Conservation (phyloP, 2,888 invertebrate genomes). For the Brachyopa scutellaris region DNA sequence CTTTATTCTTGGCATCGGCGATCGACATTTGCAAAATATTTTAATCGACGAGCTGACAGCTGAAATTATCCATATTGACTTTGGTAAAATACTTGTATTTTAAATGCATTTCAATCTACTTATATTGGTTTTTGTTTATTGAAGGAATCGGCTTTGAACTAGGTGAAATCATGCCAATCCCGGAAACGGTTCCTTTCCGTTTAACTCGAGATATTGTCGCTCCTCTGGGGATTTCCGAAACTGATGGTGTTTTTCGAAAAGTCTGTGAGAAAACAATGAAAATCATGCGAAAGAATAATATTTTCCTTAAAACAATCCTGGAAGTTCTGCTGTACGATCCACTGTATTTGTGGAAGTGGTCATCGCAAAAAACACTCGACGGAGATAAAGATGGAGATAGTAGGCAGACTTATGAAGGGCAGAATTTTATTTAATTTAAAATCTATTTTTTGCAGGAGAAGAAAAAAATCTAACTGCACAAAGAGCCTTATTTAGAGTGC, state of each 20-base stretch:
- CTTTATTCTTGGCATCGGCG: slow-evolving; percentile 96
- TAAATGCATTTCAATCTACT: not conserved
- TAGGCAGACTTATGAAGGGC: slow-evolving; percentile 26
- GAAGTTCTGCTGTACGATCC: slow-evolving; percentile 97
- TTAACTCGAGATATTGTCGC: slow-evolving; percentile 96
- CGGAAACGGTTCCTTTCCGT: slow-evolving; percentile 97
- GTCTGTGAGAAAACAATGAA: slow-evolving; percentile 95
- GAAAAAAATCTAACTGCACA: slow-evolving; percentile 88
- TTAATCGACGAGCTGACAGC: slow-evolving; percentile 94
- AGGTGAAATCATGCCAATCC: slow-evolving; percentile 93
- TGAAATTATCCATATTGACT: slow-evolving; percentile 97
- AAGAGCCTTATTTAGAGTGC: slow-evolving; percentile 90
- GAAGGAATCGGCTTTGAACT: slow-evolving; percentile 98
- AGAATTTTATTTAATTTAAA: not conserved
- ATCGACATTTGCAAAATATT: slow-evolving; percentile 96
- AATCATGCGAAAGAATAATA: slow-evolving; percentile 90
- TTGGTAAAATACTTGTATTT: slow-evolving; percentile 84
- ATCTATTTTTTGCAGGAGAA: slow-evolving; percentile 73
- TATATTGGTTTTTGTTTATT: no score
- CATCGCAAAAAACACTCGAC: slow-evolving; percentile 76
- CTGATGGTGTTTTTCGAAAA: slow-evolving; percentile 93
- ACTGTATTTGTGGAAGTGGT: slow-evolving; percentile 92
- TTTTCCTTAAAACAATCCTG: slow-evolving; percentile 92
- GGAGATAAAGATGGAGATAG: slow-evolving; percentile 60
- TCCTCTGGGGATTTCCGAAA: slow-evolving; percentile 95